Conservation (phyloP, 2,888 invertebrate genomes). For the Graphium colonna region DNA sequence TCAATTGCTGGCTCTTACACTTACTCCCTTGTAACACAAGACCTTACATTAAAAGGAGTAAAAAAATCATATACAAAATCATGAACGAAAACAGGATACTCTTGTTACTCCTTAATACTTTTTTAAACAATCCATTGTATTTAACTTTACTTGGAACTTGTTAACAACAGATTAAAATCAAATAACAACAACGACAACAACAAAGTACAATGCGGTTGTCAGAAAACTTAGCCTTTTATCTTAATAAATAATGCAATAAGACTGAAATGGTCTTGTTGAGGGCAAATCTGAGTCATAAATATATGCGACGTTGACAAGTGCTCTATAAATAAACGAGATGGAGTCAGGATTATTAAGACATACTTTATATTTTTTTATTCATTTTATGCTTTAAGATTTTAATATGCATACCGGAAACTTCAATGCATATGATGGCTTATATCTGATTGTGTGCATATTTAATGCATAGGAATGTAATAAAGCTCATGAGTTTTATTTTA, state of each 20-base stretch:
- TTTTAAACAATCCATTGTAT: no score
- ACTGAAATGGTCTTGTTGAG: constrained; percentile 23
- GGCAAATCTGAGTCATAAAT: constrained; percentile 28
- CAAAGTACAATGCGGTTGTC: neutral
- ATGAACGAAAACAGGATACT: no score
- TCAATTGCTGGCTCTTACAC: no score
- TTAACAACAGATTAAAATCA: no score
- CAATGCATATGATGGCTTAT: neutral
- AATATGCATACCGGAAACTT: neutral
- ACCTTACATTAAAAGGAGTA: no score
- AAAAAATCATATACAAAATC: no score
- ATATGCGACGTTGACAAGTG: constrained; percentile 13
- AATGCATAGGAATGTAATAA: no score
- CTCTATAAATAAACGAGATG: constrained; percentile 20
- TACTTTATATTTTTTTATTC: constrained; percentile 3
- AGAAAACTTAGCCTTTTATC: constrained; percentile 7
- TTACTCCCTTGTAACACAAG: no score
- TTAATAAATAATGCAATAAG: constrained; percentile 14
- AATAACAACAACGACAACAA: neutral
- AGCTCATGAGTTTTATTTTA: no score
- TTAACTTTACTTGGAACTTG: no score
- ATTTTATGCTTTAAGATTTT: neutral
- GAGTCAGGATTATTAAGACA: constrained; percentile 3
- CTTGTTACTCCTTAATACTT: no score
- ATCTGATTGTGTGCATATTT: no score